phyloP scores from a whole-genome alignment of 2,797 vertebrate species.

The Epinephelus awoara region DNA sequence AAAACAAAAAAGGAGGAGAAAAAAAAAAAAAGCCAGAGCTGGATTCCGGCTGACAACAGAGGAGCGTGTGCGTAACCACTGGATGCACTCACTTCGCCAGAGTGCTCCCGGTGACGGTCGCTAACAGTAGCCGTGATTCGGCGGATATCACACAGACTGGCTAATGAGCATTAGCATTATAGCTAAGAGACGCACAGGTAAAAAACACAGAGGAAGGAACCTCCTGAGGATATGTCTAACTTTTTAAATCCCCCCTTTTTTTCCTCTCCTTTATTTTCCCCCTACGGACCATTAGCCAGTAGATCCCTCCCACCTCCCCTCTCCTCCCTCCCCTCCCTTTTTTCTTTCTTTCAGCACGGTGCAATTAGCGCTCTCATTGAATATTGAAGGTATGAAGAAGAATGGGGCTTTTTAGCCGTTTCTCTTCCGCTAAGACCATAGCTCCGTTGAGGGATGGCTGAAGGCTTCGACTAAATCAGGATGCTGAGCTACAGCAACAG shows the following conservation, averaged over 20 bases:
- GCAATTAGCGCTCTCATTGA: slow-evolving; percentile 88
- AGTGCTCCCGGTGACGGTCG: slow-evolving; percentile 79
- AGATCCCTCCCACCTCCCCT: slow-evolving; percentile 72
- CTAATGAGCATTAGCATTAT: slow-evolving; percentile 87
- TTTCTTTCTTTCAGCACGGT: slow-evolving; percentile 77
- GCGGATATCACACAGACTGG: slow-evolving; percentile 86
- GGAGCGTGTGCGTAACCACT: slow-evolving; percentile 58
- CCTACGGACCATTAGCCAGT: slow-evolving; percentile 83
- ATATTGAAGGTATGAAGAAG: slow-evolving; percentile 89
- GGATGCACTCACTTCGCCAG: slow-evolving; percentile 59
- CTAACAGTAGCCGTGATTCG: slow-evolving; percentile 64
- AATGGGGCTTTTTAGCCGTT: slow-evolving; percentile 86
- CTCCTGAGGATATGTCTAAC: slow-evolving; percentile 87
- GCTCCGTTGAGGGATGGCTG: slow-evolving; percentile 81
- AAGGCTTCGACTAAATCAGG: slow-evolving; percentile 85
- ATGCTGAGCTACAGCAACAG: slow-evolving; percentile 82
- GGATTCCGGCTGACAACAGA: slow-evolving; percentile 68
- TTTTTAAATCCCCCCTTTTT: slow-evolving; percentile 79
- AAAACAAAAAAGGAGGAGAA: slow-evolving; percentile 63
- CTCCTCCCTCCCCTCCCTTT: slow-evolving; percentile 54
- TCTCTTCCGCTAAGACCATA: slow-evolving; percentile 85
- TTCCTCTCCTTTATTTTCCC: slow-evolving; percentile 73
- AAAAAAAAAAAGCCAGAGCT: background rate
- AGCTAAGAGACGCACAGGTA: slow-evolving; percentile 82
- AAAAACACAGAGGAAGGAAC: slow-evolving; percentile 84